Percentiles rank a stretch among this genome's conserved stretches.
Evolutionary conservation across 2,888 invertebrate genomes (phyloP).

Genomic region (Uropetala carovei): DNA sequence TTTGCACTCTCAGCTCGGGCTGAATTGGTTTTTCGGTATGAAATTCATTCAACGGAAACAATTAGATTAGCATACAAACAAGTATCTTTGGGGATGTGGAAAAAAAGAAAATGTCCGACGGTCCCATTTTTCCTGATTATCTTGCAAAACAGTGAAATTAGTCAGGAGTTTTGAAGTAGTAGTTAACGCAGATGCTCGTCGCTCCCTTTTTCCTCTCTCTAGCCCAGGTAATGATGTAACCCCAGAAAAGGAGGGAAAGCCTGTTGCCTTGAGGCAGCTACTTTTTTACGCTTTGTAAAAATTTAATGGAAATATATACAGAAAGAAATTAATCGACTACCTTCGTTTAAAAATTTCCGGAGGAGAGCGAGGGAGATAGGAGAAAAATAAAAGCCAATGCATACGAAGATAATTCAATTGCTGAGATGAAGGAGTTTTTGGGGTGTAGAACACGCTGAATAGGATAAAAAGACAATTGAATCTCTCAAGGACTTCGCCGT

Average conservation of each 20-base stretch:
- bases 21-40: not conserved
- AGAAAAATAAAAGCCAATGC: conserved; percentile 22
- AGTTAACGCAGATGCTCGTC: conserved; percentile 19
- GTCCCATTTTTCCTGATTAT: not conserved
- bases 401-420: conserved; percentile 34
- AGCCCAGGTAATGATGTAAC: not conserved
- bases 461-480: conserved; percentile 30
- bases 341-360: not conserved
- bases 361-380: conserved; percentile 17
- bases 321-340: too few relatives aligned
- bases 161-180: not conserved
- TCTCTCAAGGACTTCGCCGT: not conserved
- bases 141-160: conserved; percentile 44
- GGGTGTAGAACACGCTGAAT: not conserved
- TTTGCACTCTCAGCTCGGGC: not conserved
- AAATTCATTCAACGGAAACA: conserved; percentile 26
- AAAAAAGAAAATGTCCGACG: not conserved
- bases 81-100: conserved; percentile 10
- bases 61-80: conserved; percentile 63
- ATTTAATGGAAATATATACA: not conserved
- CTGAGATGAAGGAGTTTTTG: conserved; percentile 22
- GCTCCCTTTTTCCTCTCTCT: not conserved
- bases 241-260: not conserved
- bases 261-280: not conserved
- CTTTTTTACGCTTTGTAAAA: not conserved